Evolutionary conservation across 2,797 vertebrate genomes (phyloP).

Genomic region (Cyprinodon diabolis): DNA sequence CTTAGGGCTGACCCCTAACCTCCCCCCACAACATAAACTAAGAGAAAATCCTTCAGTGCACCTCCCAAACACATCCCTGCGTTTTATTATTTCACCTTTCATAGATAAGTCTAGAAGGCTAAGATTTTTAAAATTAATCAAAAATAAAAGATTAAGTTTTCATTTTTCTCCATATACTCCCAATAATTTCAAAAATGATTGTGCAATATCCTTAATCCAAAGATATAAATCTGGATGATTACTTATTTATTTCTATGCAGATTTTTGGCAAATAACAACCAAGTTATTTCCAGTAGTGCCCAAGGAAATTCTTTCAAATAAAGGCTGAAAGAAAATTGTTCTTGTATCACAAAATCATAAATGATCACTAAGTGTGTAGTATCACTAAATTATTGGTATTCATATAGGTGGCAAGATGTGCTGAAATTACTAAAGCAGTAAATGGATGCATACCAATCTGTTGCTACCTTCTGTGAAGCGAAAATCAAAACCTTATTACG

Average conservation of each 20-base stretch:
- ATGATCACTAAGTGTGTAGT: not conserved
- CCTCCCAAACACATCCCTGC: not conserved
- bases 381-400: conserved; percentile 36
- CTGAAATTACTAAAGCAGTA: conserved; percentile 35
- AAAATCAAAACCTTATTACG: not conserved
- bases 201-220: conserved; percentile 29
- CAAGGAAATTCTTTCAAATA: too few relatives aligned
- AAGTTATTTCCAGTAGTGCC: too few relatives aligned
- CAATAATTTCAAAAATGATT: conserved; percentile 9
- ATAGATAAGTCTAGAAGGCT: not conserved
- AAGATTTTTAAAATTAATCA: not conserved
- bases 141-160: not conserved
- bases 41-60: conserved; percentile 10
- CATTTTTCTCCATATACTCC: conserved; percentile 5
- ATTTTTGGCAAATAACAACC: too few relatives aligned
- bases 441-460: conserved; percentile 19
- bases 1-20: conserved; percentile 24
- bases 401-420: conserved; percentile 33
- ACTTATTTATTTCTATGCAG: not conserved
- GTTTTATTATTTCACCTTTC: not conserved
- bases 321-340: conserved; percentile 23
- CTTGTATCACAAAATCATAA: too few relatives aligned
- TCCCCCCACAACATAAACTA: conserved; percentile 8
- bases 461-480: not conserved
- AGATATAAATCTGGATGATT: conserved; percentile 55